Evolutionary conservation across 2,888 invertebrate species (phyloP).

Genomic region (Protophormia terraenovae): DNA sequence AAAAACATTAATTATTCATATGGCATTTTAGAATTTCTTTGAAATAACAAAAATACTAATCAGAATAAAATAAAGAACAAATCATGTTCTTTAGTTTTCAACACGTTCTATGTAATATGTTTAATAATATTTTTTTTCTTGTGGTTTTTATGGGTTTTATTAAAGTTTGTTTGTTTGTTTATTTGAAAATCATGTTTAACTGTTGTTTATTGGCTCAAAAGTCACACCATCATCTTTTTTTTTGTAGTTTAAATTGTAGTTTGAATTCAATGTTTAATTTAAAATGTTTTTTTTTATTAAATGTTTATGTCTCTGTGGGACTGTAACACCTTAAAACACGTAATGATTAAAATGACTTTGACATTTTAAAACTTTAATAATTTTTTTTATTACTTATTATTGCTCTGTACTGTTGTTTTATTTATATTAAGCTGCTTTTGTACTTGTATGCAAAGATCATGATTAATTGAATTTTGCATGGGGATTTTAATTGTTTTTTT

Average conservation of each 20-base stretch:
- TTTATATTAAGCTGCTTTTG: background rate
- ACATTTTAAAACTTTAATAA: conserved; percentile 42
- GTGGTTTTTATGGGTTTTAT: background rate
- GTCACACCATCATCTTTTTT: conserved; percentile 38
- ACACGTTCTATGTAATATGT: background rate
- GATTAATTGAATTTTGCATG: conserved; percentile 3
- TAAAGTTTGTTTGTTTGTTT: background rate
- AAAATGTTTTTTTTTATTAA: background rate
- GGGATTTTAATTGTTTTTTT: background rate
- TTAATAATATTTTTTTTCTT: background rate
- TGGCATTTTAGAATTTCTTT: conserved; percentile 23
- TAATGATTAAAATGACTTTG: conserved; percentile 55
- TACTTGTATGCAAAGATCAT: conserved; percentile 26
- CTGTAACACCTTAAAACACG: conserved; percentile 35
- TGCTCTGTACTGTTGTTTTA: background rate
- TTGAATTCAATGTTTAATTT: conserved; percentile 13
- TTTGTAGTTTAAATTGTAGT: background rate
- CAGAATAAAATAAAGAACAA: background rate
- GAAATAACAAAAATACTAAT: too few species aligned
- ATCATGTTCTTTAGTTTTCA: background rate
- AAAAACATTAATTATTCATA: conserved; percentile 15
- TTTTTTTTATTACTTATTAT: conserved; percentile 7
- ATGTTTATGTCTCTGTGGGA: background rate
- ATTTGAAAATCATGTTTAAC: conserved; percentile 20
- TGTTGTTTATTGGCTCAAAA: conserved; percentile 25